phyloP scores from a whole-genome alignment of 1,140 invertebrate species.

The Manduca sexta region DNA sequence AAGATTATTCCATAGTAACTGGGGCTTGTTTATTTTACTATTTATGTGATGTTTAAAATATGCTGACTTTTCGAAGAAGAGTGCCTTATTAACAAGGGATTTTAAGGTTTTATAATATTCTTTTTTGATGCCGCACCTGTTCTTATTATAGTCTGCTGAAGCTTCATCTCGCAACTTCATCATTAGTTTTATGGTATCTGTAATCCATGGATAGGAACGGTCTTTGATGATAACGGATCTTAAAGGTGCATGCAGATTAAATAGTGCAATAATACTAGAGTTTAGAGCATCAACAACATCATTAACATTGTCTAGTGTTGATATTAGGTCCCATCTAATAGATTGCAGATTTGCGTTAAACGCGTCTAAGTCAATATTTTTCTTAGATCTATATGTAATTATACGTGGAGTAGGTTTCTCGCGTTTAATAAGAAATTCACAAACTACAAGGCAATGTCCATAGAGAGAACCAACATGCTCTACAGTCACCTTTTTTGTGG shows the following conservation, averaged over 20 bases:
- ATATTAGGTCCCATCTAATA: no score
- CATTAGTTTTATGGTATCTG: constrained; percentile 19
- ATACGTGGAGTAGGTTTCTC: neutral
- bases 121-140: constrained; percentile 6
- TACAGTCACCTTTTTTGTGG: neutral
- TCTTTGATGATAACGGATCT: constrained; percentile 1
- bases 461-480: neutral
- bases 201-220: constrained; percentile 15
- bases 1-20: constrained; percentile 19
- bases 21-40: constrained; percentile 10
- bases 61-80: constrained; percentile 18
- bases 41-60: constrained; percentile 24
- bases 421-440: constrained; percentile 9
- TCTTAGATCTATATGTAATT: constrained; percentile 9
- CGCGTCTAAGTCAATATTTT: constrained; percentile 4
- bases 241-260: constrained; percentile 10
- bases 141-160: constrained; percentile 1
- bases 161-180: constrained; percentile 22
- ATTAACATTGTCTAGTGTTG: no score
- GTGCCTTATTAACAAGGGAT: constrained; percentile 1
- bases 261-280: neutral
- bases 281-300: neutral
- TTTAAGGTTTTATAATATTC: constrained; percentile 19
- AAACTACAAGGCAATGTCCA: constrained; percentile 4
- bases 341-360: constrained; percentile 7